Evolutionary conservation across 2,797 vertebrate species (phyloP).

Genomic region (Myotis daubentonii): DNA sequence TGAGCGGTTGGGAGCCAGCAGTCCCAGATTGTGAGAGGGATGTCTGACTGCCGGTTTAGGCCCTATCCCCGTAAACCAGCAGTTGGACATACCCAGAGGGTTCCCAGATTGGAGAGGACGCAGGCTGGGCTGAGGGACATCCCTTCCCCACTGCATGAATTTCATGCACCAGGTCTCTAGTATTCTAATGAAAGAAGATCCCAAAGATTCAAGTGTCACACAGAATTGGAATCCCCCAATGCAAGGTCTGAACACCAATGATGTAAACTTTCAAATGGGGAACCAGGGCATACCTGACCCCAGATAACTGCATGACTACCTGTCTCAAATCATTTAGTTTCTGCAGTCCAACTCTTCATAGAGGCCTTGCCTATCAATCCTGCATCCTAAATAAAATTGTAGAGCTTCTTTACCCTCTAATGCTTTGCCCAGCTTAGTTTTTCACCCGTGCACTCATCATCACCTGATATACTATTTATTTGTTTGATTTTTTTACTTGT

Average conservation of each 20-base stretch:
- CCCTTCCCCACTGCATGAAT: too few relatives aligned
- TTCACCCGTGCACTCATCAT: background rate
- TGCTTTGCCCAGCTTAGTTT: background rate
- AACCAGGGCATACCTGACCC: too few relatives aligned
- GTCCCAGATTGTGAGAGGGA: too few relatives aligned
- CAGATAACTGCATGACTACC: background rate
- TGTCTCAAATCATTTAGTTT: background rate
- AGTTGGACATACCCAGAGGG: too few relatives aligned
- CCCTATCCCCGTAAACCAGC: too few relatives aligned
- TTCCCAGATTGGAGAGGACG: too few relatives aligned
- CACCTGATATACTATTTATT: background rate
- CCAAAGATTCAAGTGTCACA: background rate
- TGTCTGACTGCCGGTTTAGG: too few relatives aligned
- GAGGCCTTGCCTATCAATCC: background rate
- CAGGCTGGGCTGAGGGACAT: too few relatives aligned
- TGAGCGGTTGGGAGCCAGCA: too few relatives aligned
- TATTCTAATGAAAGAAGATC: slow-evolving; percentile 13
- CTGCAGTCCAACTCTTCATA: background rate
- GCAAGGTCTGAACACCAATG: background rate
- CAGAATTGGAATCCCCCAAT: background rate
- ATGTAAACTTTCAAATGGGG: background rate
- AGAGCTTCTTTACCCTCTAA: background rate
- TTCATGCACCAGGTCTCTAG: too few relatives aligned
- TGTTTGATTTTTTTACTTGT: background rate
- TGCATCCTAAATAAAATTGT: background rate